Base-by-base conservation (phyloP, 2,797 vertebrate species). In the Poecile montanus region DNA sequence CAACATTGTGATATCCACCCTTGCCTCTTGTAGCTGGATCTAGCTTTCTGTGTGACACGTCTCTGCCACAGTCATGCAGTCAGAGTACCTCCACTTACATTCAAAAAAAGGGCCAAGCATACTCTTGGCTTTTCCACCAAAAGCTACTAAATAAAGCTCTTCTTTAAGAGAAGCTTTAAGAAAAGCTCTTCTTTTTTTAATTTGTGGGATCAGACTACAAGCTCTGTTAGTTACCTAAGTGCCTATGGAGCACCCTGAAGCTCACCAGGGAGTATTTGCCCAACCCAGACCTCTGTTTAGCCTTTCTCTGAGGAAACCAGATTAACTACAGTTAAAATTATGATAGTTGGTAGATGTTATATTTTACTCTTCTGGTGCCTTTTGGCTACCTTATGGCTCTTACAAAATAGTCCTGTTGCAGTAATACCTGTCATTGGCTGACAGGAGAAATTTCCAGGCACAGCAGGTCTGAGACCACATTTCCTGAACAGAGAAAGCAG, bases 361-460 rank as follows among this genome's bases (percentile, higher is more conserved):
- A 58, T 36, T 78, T 74, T 58, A 25, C 7, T 82, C 5, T 79
- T 72, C 51, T 66, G 14, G 13, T 80, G 44, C 5, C 15, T 91
- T 89, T 58, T 58, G 48, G 15, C 15, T 50, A 32, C 16, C 30
- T 68, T 21, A 42, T 10, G 0, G 30, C 23, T 80, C 27, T 9
- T 8, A 47, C 27, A 70, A 36, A 47, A 44, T 61, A 26, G 23
- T 56, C 2, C 4, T 26, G 11, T 22, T 68, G 32, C 47, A 63
- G 30, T 47, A 74, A 54, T 58, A 34, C 27, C 13, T 50, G 21
- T 29, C 30, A 19, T 20, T 0, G 0, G 0, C 36, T 54, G 63
- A 66, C 18, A 70, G 19, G 40, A 71, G n/a, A 66, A 38, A 58
- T 62, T 70, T 63, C 26, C 60, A 62, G 40, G 54, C 1, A 9